phyloP scores from a whole-genome alignment of 2,113 vertebrate species.

The Python bivittatus region DNA sequence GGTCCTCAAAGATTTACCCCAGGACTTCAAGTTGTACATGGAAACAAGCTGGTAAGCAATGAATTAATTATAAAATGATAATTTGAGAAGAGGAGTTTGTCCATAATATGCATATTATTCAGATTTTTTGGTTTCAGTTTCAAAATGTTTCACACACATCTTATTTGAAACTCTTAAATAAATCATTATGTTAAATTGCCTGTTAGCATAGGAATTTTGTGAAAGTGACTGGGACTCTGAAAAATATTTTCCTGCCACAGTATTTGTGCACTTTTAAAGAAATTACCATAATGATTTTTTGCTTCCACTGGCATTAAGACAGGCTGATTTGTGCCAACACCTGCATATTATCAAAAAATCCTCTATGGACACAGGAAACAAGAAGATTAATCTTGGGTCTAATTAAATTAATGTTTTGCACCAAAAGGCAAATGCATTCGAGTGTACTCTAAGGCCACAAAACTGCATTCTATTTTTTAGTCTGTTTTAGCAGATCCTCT shows the following conservation, averaged over 20 bases:
- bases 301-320: not conserved
- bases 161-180: not conserved
- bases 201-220: not conserved
- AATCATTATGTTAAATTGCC: not conserved
- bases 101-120: not conserved
- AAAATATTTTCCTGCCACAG: not conserved
- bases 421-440: not conserved
- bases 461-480: not conserved
- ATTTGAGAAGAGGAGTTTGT: not conserved
- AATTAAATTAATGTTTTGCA: conserved; percentile 20
- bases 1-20: not conserved
- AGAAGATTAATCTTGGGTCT: not conserved
- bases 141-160: not conserved
- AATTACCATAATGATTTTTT: not conserved
- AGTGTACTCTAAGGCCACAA: not conserved
- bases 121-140: not conserved
- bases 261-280: not conserved
- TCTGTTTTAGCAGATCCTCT: not conserved
- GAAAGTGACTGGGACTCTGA: not conserved
- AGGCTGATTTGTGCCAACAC: not conserved
- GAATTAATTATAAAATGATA: not conserved
- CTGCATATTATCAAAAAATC: not conserved
- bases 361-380: not conserved
- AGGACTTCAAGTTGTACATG: not conserved
- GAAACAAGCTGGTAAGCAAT: not conserved